Evolutionary conservation across 2,888 invertebrate genomes (phyloP).

Genomic region (Bibio marci): DNA sequence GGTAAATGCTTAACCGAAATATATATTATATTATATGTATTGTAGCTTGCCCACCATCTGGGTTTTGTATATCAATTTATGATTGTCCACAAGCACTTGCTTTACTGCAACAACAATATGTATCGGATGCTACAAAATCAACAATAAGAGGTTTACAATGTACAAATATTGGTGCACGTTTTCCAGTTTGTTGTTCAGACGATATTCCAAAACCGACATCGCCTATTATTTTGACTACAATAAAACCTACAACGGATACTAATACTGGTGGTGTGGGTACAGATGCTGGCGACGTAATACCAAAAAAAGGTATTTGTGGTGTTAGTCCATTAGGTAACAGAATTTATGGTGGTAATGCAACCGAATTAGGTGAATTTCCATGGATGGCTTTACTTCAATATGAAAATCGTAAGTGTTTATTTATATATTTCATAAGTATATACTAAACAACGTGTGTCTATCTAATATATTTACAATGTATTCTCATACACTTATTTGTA

Average conservation of each 20-base stretch:
- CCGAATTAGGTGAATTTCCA: conserved; percentile 45
- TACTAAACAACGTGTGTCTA: no score
- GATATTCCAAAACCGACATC: neutral
- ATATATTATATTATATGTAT: no score
- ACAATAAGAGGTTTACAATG: conserved; percentile 1
- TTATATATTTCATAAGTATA: no score
- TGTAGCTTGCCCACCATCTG: conserved; percentile 7
- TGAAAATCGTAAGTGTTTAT: conserved; percentile 35
- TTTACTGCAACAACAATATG: neutral
- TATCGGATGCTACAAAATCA: no score
- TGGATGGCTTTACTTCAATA: conserved; percentile 55
- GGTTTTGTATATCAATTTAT: conserved; percentile 21
- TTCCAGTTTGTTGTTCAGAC: conserved; percentile 1
- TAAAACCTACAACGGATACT: neutral
- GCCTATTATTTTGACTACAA: neutral
- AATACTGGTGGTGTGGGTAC: neutral
- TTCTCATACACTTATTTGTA: no score
- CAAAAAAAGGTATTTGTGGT: conserved; percentile 21
- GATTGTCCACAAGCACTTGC: conserved; percentile 18
- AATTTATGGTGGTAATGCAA: conserved; percentile 42
- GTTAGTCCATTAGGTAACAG: conserved; percentile 26
- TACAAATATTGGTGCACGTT: neutral
- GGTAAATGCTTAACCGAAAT: no score
- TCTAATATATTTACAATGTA: no score
- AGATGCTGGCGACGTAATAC: conserved; percentile 16